Conservation (phyloP, 30 jellyfish, hydroid and myxozoan species). For the Aurelia sp. region DNA sequence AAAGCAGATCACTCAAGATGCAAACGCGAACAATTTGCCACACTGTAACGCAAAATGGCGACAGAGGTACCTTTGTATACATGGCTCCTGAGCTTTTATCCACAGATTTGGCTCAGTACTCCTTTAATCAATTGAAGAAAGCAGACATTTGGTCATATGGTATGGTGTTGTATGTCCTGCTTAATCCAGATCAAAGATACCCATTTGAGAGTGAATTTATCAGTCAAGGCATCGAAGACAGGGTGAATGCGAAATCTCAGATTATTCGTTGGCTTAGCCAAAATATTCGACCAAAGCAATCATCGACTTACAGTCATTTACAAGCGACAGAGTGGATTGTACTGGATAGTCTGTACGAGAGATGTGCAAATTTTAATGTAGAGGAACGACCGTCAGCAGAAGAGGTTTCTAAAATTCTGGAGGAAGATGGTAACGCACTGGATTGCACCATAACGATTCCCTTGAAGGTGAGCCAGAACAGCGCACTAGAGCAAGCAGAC, state of each 20-base stretch:
- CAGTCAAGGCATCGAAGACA: no score
- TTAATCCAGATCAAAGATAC: conserved; percentile 8
- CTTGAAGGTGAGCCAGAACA: conserved; percentile 12
- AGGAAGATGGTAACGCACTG: not conserved
- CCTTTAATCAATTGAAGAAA: not conserved
- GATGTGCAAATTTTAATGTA: no score
- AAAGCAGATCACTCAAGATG: conserved; percentile 8
- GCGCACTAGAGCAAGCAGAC: conserved; percentile 15
- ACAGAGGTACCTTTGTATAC: conserved; percentile 8
- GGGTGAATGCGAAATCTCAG: no score
- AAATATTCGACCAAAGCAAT: no score
- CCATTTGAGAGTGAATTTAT: not conserved
- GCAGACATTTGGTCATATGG: conserved; percentile 22
- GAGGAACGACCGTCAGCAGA: no score
- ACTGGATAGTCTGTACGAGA: no score
- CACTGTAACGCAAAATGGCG: conserved; percentile 5
- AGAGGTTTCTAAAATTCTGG: not conserved
- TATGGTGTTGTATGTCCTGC: conserved; percentile 12
- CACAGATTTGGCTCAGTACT: no score
- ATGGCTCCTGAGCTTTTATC: conserved; percentile 5
- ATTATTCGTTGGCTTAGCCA: no score
- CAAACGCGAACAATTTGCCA: not conserved
- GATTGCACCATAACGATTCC: conserved; percentile 16
- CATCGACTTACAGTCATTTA: no score
- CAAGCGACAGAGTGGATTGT: no score